These are phyloP conservation scores for Poecilia latipinna DNA, from an alignment of 2,113 vertebrate genomes.

Conservation along the genomic window DNA sequence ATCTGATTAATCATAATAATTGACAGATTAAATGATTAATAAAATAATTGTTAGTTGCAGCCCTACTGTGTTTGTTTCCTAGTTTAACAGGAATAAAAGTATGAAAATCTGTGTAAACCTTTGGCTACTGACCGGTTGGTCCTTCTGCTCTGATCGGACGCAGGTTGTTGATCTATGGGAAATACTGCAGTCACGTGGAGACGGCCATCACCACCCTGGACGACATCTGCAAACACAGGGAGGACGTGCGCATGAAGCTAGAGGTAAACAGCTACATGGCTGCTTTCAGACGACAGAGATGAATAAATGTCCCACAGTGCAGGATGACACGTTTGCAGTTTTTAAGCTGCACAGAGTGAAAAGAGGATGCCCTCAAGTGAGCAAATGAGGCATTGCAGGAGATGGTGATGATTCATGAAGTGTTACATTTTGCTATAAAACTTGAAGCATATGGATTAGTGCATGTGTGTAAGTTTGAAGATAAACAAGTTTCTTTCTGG, in stretches of 20 bases:
- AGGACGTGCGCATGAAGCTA: constrained; percentile 93
- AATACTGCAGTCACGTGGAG: constrained; percentile 97
- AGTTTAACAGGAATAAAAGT: not conserved
- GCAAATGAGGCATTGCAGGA: constrained; percentile 26
- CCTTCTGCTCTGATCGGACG: not conserved
- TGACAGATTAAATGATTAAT: too few species aligned
- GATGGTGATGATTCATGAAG: not conserved
- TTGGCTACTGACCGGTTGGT: not conserved
- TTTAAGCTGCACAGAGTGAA: constrained; percentile 2
- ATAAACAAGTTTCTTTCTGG: not conserved
- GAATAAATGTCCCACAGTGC: not conserved
- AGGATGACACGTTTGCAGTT: not conserved
- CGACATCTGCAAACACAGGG: constrained; percentile 91
- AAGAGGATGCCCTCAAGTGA: constrained; percentile 64
- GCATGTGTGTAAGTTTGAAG: not conserved
- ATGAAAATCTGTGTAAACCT: not conserved
- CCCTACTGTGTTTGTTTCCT: not conserved
- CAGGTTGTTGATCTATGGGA: constrained; percentile 95
- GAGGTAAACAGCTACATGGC: constrained; percentile 80
- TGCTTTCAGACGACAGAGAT: not conserved
- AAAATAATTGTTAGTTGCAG: too few species aligned
- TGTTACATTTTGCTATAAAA: not conserved
- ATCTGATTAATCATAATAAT: too few species aligned
- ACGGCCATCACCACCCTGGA: constrained; percentile 90
- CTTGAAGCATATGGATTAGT: not conserved